Evolutionary conservation across 2,113 vertebrate species (phyloP).

Genomic region (Corydoras maculifer): DNA sequence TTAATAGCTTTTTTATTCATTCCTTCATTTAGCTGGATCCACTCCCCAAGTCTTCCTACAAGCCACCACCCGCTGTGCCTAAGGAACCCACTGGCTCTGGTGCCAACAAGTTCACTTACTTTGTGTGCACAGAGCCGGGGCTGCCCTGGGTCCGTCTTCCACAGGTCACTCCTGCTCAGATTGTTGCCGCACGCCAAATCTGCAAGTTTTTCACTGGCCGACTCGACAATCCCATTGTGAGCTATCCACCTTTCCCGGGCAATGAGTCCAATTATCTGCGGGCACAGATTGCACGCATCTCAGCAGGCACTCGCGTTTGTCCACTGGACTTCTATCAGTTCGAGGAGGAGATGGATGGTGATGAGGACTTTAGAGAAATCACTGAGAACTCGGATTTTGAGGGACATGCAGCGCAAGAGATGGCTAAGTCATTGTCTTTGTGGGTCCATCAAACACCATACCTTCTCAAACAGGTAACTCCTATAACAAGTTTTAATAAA

Average conservation of each 20-base stretch:
- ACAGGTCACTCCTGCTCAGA: constrained; percentile 79
- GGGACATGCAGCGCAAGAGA: constrained; percentile 66
- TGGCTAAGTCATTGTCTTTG: constrained; percentile 71
- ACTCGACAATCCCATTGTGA: constrained; percentile 72
- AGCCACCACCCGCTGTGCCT: constrained; percentile 67
- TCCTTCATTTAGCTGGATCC: constrained; percentile 50
- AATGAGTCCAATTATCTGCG: constrained; percentile 87
- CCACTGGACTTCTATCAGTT: constrained; percentile 84
- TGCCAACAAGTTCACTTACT: constrained; percentile 84
- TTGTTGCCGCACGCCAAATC: constrained; percentile 76
- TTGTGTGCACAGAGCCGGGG: constrained; percentile 85
- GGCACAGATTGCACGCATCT: constrained; percentile 91
- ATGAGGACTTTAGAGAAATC: constrained; percentile 62
- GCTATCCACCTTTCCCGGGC: constrained; percentile 88
- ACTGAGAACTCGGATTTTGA: constrained; percentile 86
- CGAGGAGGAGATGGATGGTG: constrained; percentile 78
- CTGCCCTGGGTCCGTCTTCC: constrained; percentile 83
- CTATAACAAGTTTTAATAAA: too few species aligned
- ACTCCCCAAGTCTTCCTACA: constrained; percentile 71
- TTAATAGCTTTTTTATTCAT: background rate
- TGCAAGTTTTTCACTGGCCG: constrained; percentile 83
- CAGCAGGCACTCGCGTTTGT: constrained; percentile 84
- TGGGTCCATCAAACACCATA: constrained; percentile 88
- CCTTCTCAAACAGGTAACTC: constrained; percentile 84
- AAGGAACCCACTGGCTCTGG: constrained; percentile 76